A percentile compares a stretch with the other conserved stretches of the same genome.
phyloP scores from a whole-genome alignment of 1,140 invertebrate genomes.

The Aphelenchoides besseyi region DNA sequence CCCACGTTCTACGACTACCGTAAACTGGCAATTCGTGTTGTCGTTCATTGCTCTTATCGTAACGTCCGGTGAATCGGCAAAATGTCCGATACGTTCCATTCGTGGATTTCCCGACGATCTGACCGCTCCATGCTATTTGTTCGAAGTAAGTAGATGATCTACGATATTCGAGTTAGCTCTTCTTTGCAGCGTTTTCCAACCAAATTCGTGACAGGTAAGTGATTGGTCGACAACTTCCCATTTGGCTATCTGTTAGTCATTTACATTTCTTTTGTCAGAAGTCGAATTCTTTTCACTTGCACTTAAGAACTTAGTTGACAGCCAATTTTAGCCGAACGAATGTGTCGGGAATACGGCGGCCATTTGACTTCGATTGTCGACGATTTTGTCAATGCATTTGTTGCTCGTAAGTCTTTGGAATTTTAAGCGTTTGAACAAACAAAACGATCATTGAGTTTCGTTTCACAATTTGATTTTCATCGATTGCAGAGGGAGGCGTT shows the following conservation, averaged over 20 bases:
- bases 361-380: not conserved
- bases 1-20: not conserved
- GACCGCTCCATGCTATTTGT: conserved; percentile 1
- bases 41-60: not conserved
- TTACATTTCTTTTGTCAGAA: no score
- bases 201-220: conserved; percentile 6
- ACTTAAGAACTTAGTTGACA: no score
- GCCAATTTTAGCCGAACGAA: not conserved
- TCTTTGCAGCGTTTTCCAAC: not conserved
- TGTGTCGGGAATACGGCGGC: not conserved
- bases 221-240: no score
- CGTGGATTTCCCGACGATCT: conserved; percentile 5
- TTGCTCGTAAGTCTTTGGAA: conserved; percentile 5
- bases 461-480: not conserved
- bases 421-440: no score
- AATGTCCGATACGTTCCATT: not conserved
- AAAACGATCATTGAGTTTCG: no score
- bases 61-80: not conserved
- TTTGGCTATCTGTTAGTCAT: no score
- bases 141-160: not conserved
- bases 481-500: conserved; percentile 1
- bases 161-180: not conserved
- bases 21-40: not conserved
- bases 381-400: not conserved
- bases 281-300: no score